Evolutionary conservation across 1,140 invertebrate species (phyloP), one percentile per base, ranked within the genome.

Genomic region (Drosophila melanica): DNA sequence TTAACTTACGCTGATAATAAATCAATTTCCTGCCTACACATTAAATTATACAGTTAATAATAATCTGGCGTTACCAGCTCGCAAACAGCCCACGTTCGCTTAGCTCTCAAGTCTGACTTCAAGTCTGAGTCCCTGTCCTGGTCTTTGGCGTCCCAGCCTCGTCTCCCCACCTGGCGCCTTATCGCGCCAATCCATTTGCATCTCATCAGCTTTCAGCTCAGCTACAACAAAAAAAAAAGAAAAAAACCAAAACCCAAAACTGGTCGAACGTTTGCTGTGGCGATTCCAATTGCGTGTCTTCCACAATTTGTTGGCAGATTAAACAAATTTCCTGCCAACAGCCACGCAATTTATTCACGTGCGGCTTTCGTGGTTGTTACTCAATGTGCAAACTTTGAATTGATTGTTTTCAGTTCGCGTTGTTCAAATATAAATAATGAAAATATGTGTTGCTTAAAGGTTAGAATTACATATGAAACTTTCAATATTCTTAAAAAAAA

Each of bases 1-100:
- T 85, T 76, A 87, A 82, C 82, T 70, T 76, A 79, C 79, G 84
- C 71, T 89, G 82, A 87, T 87, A 87, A 89, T 87, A 87, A 87
- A 87, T 87, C 82, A 87, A 87, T 87, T 87, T 87, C 79, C 82
- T 87, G 82, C 82, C 82, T 87, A 87, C 82, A 87, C 82, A 89
- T 73, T 76, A 87, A 82, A 87, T 87, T 87, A 87, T 87, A 87
- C 79, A 77, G 82, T 87, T 87, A 87, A 87, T 89, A 87, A 87
- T 87, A 87, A 87, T 84, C 76, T 77, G 76, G 76, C 74, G 63
- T 68, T 77, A 53, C 62, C 68, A 75, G 64, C 80, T 75, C 50
- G 78, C 67, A 50, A 66, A 62, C 65, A 37, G 79, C 82, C 82
- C 84, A 87, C 82, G 84, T 86, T 50, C 82, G 84, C 87, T 50